Evolutionary conservation across 2,113 vertebrate species (phyloP), one percentile per base, ranked within the genome.

Genomic region (Rhinolophus ferrumequinum): DNA sequence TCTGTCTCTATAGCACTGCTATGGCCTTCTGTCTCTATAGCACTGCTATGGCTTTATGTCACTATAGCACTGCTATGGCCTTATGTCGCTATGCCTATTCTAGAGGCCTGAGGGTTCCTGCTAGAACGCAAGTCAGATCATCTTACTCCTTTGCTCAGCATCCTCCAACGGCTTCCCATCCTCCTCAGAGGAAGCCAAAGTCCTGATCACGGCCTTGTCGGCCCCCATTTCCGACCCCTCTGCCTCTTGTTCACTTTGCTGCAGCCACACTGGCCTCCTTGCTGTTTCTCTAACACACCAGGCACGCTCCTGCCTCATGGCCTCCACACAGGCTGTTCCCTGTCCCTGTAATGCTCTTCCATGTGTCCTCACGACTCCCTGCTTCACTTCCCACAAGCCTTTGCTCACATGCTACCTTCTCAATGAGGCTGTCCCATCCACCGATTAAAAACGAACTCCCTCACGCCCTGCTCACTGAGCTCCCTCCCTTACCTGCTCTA

Each of bases 291-390:
- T 21, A 22, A 47, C 30, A 84, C 13, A n/a, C 10, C 33, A 47
- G 41, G 24, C 2, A 8, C 1, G 1, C 16, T 76, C 22, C n/a
- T 69, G 41, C 8, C 38, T 44, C 21, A 0, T 2, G 64, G 56
- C 22, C 58, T 88, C 83, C 75, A 66, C 8, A 12, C 7, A 1
- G 6, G 28, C 41, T 41, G 4, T 52, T 60, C 38, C 14, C 21
- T 79, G 30, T 35, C 6, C 19, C n/a, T 28, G 4, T 22, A 30
- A 58, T 15, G 15, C 47, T 85, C 47, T 33, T 79, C 18, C 19
- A 0, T 3, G 60, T 1, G 12, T 30, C 38, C 44, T 56, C 18
- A 4, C 4, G 21, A 18, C 33, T 44, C 5, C 58, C 18, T n/a
- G 16, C 9, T 8, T 92, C 28, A 9, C 26, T 19, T 81, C 21